phyloP scores from a whole-genome alignment of 2,113 vertebrate species.

The Ophthalmolycus amberensis region DNA sequence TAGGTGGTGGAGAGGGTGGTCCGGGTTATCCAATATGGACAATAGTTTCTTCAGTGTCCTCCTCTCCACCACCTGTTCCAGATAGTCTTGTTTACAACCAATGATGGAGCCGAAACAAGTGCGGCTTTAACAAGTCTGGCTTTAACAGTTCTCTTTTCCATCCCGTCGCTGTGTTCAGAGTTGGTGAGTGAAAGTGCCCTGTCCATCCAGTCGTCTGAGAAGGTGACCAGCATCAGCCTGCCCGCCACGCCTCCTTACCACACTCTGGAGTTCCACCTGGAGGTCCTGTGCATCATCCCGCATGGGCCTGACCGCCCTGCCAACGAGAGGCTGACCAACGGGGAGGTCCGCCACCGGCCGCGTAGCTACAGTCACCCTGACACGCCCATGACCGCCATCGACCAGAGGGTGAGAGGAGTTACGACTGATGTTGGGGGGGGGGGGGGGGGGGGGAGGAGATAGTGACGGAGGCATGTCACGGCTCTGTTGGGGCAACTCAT shows the following conservation, averaged over 20 bases:
- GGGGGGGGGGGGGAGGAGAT: too few species aligned
- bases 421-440: neutral
- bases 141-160: neutral
- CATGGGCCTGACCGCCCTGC: constrained; percentile 79
- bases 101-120: too few species aligned
- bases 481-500: neutral
- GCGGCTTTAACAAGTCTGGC: too few species aligned
- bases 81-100: too few species aligned
- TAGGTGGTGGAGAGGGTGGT: too few species aligned
- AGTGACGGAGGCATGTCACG: neutral
- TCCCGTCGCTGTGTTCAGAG: constrained; percentile 77
- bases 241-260: constrained; percentile 92
- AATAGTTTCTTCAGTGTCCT: too few species aligned
- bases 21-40: too few species aligned
- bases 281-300: constrained; percentile 91
- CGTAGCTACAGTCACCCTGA: constrained; percentile 85
- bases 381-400: constrained; percentile 88
- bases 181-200: constrained; percentile 83
- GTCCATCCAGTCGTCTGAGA: constrained; percentile 92
- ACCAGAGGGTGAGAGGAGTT: constrained; percentile 87
- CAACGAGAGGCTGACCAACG: constrained; percentile 82
- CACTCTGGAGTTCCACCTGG: constrained; percentile 92
- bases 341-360: constrained; percentile 83
- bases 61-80: too few species aligned
- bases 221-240: constrained; percentile 93